Evolutionary conservation across 2,888 invertebrate genomes (phyloP), one percentile per base, ranked within the genome.

Genomic region (Drosophila demipolita): DNA sequence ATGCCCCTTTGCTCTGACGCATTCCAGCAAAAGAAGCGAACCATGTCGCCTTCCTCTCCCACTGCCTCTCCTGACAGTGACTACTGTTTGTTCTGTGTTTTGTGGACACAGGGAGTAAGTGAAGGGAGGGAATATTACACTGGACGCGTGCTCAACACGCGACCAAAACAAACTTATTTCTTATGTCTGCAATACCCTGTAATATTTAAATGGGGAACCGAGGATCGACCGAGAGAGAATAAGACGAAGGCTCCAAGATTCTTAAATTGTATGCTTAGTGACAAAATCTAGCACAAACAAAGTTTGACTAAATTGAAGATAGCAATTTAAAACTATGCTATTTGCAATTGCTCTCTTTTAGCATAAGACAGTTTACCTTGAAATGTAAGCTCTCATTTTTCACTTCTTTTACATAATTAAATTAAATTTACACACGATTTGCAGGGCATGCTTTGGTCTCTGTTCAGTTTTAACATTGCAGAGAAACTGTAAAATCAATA

Each of bases 161-260:
- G 68, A 68, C 64, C 59, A 82, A 81, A 80, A 78, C 72, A 66
- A 82, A 74, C 68, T 69, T 73, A 78, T 80, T 66, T 67, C 49
- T 52, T 42, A 35, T 66, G 45, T 64, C 67, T 40, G 12, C 3
- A 8, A 57, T 57, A 67, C 66, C 67, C 67, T 66, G 57, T 66
- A 53, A 12, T 7, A 20, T 26, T n/a, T 8, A 7, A 52, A 33
- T 2, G 11, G 5, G 7, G 6, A 4, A n/a, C 6, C 7, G 11
- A n/a, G 1, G 29, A n/a, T 50, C 3, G 23, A 23, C 20, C 11
- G 42, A 20, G 6, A 20, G 20, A 42, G 20, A 12, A 20, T 20
- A 11, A 12, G 20, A 20, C 42, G 7, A 45, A 20, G 20, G 20
- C 0, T 12, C 3, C 3, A 20, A 45, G 45, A 36, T 36, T 36